Evolutionary conservation across 2,888 invertebrate genomes (phyloP).

Genomic region (Stictocephala bisonia): DNA sequence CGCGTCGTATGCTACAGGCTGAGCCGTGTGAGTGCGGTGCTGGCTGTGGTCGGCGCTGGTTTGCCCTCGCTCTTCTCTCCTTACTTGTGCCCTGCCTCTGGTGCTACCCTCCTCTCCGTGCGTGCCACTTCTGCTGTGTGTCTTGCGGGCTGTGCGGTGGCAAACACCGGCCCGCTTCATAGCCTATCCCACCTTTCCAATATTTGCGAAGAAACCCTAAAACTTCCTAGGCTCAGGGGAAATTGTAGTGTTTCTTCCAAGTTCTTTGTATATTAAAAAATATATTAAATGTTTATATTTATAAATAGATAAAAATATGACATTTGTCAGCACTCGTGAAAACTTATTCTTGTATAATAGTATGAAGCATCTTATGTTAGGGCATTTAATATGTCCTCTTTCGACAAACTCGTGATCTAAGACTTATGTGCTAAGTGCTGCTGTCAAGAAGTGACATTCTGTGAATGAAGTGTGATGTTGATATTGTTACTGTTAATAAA

Average conservation of each 20-base stretch:
- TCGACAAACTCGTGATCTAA: too few species aligned
- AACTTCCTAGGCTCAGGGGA: conserved; percentile 51
- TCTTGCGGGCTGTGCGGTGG: conserved; percentile 87
- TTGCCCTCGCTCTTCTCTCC: conserved; percentile 85
- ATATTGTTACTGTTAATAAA: conserved; percentile 44
- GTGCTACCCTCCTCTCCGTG: conserved; percentile 89
- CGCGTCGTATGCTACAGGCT: conserved; percentile 92
- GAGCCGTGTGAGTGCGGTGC: conserved; percentile 86
- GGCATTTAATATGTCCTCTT: too few species aligned
- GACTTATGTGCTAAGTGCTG: conserved; percentile 22
- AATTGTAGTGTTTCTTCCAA: conserved; percentile 44
- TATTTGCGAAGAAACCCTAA: conserved; percentile 34
- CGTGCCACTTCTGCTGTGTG: conserved; percentile 85
- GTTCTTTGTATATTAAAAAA: conserved; percentile 36
- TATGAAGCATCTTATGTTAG: neutral
- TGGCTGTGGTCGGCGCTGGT: conserved; percentile 85
- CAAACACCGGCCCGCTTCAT: conserved; percentile 68
- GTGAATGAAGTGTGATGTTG: conserved; percentile 16
- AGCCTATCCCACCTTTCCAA: conserved; percentile 42
- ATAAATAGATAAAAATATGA: conserved; percentile 36
- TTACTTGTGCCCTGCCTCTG: conserved; percentile 93
- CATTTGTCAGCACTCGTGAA: neutral
- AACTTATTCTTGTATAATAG: conserved; percentile 14
- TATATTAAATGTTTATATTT: conserved; percentile 48
- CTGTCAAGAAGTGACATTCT: neutral